phyloP scores from a whole-genome alignment of 2,113 vertebrate species.

The Oncorhynchus nerka region DNA sequence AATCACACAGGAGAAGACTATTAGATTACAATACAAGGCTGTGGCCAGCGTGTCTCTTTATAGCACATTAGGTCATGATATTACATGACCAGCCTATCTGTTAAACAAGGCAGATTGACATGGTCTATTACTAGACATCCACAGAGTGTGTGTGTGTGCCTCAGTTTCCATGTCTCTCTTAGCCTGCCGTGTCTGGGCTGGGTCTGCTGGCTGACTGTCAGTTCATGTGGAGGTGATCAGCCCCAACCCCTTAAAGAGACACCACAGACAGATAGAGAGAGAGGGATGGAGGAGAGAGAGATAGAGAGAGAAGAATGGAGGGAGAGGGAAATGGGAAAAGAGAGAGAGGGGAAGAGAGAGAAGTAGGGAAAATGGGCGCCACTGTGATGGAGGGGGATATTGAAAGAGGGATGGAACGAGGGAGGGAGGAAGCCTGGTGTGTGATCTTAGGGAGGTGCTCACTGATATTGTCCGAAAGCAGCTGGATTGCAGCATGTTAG shows the following conservation, averaged over 20 bases:
- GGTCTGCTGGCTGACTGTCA: slow-evolving; percentile 45
- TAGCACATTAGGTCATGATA: slow-evolving; percentile 27
- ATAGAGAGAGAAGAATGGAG: neutral
- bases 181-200: slow-evolving; percentile 38
- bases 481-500: slow-evolving; percentile 25
- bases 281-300: slow-evolving; percentile 5
- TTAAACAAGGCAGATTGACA: too few relatives aligned
- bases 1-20: slow-evolving; percentile 25
- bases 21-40: slow-evolving; percentile 51
- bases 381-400: slow-evolving; percentile 1
- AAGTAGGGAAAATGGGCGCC: too few relatives aligned
- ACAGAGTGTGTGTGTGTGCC: too few relatives aligned
- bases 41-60: slow-evolving; percentile 30
- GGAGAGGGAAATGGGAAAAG: too few relatives aligned
- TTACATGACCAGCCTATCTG: slow-evolving; percentile 29
- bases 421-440: neutral
- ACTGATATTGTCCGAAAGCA: slow-evolving; percentile 7
- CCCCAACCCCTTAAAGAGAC: neutral
- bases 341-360: too few relatives aligned
- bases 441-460: slow-evolving; percentile 3
- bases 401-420: slow-evolving; percentile 7
- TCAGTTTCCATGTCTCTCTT: slow-evolving; percentile 25
- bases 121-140: too few relatives aligned
- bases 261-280: slow-evolving; percentile 19
- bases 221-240: slow-evolving; percentile 66